A percentile compares a stretch with the other conserved stretches of the same genome.
Evolutionary conservation across 30 jellyfish, hydroid and myxozoan species (phyloP).

Genomic region (Pseudorhiza aurosa): DNA sequence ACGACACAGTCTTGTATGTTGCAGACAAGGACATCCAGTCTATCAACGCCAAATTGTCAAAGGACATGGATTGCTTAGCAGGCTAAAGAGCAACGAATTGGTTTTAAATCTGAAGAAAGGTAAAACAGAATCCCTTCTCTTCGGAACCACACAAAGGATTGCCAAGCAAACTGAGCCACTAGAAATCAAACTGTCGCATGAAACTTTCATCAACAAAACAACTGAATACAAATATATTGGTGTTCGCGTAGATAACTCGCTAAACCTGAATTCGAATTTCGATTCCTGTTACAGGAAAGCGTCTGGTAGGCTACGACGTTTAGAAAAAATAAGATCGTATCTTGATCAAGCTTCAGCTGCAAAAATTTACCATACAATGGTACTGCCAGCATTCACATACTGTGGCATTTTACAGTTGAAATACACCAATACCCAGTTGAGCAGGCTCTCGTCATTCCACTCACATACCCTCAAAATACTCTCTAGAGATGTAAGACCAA

Average conservation of each 20-base stretch:
- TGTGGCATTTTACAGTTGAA: conserved; percentile 11
- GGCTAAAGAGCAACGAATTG: not conserved
- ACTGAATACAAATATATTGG: conserved; percentile 49
- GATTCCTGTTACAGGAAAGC: not conserved
- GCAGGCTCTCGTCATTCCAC: conserved; percentile 37
- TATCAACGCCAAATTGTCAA: conserved; percentile 60
- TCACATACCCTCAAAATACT: conserved; percentile 26
- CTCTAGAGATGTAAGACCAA: conserved; percentile 26
- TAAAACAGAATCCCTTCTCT: conserved; percentile 34
- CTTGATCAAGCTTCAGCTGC: conserved; percentile 71
- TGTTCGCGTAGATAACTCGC: conserved; percentile 58
- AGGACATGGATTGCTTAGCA: not conserved
- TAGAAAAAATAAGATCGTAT: conserved; percentile 48
- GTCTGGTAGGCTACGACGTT: conserved; percentile 58
- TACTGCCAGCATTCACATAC: conserved; percentile 62
- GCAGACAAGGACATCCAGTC: conserved; percentile 62
- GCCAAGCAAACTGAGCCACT: conserved; percentile 67
- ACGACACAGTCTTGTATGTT: conserved; percentile 63
- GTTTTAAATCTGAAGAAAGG: not conserved
- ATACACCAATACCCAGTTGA: conserved; percentile 41
- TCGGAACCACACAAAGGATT: conserved; percentile 36
- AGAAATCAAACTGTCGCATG: conserved; percentile 46
- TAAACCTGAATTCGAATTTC: conserved; percentile 4
- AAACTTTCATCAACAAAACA: conserved; percentile 63
- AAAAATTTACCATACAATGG: conserved; percentile 53